phyloP scores from a whole-genome alignment of 2,888 invertebrate species.

The Podabrus alpinus region DNA sequence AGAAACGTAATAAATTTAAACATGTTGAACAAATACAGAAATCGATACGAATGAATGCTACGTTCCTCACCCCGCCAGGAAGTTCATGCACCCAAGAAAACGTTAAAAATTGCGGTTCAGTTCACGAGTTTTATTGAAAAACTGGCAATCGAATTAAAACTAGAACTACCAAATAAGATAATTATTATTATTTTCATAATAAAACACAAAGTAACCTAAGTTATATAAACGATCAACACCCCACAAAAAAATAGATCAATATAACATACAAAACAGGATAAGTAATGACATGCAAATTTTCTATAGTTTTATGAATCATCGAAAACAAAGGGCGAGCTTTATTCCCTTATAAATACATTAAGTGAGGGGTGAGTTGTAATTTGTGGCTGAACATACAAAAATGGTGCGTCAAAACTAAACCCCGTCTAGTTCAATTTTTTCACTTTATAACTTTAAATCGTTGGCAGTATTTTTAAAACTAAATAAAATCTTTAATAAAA shows the following conservation, averaged over 20 bases:
- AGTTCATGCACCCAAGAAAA: slow-evolving; percentile 21
- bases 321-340: slow-evolving; percentile 9
- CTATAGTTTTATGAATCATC: slow-evolving; percentile 14
- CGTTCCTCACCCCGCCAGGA: slow-evolving; percentile 23
- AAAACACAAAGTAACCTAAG: neutral
- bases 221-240: neutral
- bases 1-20: slow-evolving; percentile 45
- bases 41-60: slow-evolving; percentile 48
- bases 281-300: slow-evolving; percentile 6
- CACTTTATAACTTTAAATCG: neutral
- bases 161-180: neutral
- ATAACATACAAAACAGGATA: neutral
- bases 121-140: neutral
- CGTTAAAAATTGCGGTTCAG: slow-evolving; percentile 11
- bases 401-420: neutral
- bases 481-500: neutral
- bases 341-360: slow-evolving; percentile 17
- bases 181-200: neutral
- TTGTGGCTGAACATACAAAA: neutral
- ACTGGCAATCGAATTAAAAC: neutral
- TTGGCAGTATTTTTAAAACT: neutral
- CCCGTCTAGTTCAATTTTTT: neutral
- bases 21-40: slow-evolving; percentile 47
- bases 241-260: neutral
- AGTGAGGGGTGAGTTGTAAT: slow-evolving; percentile 9